These are phyloP conservation scores for Microtus obscurus DNA, from an alignment of 2,797 vertebrate genomes.

Conservation along the genomic window DNA sequence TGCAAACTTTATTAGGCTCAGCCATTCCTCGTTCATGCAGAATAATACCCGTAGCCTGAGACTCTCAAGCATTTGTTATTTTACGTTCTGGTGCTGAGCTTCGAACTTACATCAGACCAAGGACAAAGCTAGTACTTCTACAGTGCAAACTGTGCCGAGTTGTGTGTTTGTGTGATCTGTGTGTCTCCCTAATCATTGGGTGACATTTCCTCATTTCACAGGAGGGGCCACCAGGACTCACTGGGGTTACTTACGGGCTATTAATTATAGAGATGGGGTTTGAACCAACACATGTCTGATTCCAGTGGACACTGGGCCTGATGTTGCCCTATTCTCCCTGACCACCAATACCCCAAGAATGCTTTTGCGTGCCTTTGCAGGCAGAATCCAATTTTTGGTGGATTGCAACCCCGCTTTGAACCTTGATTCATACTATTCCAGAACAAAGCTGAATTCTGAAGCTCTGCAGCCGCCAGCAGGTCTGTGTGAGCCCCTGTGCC, in stretches of 20 bases:
- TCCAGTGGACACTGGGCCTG: neutral
- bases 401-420: neutral
- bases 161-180: neutral
- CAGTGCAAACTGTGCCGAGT: neutral
- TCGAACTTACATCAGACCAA: constrained; percentile 39
- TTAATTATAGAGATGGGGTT: neutral
- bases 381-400: neutral
- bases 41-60: constrained; percentile 17
- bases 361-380: neutral
- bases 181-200: neutral
- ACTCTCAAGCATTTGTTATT: constrained; percentile 58
- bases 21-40: neutral
- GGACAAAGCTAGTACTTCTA: constrained; percentile 21
- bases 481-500: neutral
- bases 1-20: neutral
- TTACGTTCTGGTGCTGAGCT: constrained; percentile 25
- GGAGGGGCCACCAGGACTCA: neutral
- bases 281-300: neutral
- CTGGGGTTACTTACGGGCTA: neutral
- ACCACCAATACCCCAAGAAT: neutral
- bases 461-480: neutral
- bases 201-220: neutral
- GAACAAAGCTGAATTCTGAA: neutral
- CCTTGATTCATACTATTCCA: neutral
- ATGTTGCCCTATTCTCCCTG: neutral